Evolutionary conservation across 2,113 vertebrate species (phyloP).

Genomic region (Dinomys branickii): DNA sequence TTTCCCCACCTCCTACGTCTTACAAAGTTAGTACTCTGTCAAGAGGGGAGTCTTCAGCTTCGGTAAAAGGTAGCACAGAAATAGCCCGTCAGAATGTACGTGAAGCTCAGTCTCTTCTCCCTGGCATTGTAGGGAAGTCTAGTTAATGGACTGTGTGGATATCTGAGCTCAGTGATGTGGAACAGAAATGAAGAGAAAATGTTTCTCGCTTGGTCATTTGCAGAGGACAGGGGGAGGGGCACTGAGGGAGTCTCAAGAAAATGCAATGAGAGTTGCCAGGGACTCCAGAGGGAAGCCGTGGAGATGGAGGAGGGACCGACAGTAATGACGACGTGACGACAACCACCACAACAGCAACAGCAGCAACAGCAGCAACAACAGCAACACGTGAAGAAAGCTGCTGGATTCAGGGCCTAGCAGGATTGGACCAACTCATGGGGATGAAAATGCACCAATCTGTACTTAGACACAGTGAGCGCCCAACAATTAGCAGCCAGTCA

Average conservation of each 20-base stretch:
- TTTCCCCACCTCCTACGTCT: constrained; percentile 73
- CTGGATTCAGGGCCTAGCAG: neutral
- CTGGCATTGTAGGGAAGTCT: neutral
- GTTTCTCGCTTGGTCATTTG: neutral
- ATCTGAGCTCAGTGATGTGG: neutral
- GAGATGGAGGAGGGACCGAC: neutral
- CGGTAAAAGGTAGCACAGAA: constrained; percentile 45
- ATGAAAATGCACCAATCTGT: neutral
- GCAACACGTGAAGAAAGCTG: neutral
- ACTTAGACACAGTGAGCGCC: neutral
- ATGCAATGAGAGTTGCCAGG: neutral
- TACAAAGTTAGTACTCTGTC: constrained; percentile 65
- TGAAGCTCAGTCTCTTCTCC: neutral
- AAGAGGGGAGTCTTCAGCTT: constrained; percentile 53
- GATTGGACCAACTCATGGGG: neutral
- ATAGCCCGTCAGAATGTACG: neutral
- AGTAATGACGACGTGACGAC: neutral
- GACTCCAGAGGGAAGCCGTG: neutral
- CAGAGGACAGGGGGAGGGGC: neutral
- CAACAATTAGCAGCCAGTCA: neutral
- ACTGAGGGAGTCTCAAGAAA: neutral
- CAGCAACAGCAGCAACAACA: neutral
- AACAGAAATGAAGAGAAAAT: neutral
- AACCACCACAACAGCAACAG: too few relatives aligned
- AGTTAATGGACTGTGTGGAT: neutral